Evolutionary conservation across 2,797 vertebrate genomes (phyloP).

Genomic region (Natrix natrix): DNA sequence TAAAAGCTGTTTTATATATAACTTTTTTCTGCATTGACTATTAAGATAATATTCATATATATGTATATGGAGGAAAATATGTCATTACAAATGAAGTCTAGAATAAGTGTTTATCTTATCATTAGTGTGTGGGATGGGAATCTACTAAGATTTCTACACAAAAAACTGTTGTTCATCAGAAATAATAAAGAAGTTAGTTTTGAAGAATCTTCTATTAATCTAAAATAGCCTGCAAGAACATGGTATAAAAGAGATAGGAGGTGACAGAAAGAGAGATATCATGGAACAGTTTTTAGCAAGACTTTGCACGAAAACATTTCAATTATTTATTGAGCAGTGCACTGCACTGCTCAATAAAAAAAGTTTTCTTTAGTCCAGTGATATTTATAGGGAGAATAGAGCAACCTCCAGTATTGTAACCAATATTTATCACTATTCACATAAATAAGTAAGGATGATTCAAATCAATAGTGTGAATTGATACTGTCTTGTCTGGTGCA

Average conservation of each 20-base stretch:
- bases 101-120: background rate
- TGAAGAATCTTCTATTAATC: background rate
- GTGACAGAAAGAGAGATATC: background rate
- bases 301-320: background rate
- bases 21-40: background rate
- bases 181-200: background rate
- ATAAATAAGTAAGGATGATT: background rate
- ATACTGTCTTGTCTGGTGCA: background rate
- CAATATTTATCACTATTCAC: background rate
- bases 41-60: conserved; percentile 6
- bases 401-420: background rate
- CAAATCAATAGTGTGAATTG: background rate
- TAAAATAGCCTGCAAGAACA: background rate
- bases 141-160: background rate
- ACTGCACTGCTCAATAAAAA: background rate
- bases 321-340: background rate
- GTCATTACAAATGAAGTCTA: background rate
- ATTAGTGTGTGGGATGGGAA: background rate
- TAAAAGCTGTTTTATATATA: conserved; percentile 3
- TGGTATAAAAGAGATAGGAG: background rate
- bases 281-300: background rate
- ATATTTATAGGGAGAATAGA: background rate
- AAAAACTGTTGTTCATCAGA: background rate
- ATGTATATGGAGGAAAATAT: background rate
- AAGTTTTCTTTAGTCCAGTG: background rate